Conservation (phyloP, 2,113 vertebrate genomes). For the Anhinga anhinga region DNA sequence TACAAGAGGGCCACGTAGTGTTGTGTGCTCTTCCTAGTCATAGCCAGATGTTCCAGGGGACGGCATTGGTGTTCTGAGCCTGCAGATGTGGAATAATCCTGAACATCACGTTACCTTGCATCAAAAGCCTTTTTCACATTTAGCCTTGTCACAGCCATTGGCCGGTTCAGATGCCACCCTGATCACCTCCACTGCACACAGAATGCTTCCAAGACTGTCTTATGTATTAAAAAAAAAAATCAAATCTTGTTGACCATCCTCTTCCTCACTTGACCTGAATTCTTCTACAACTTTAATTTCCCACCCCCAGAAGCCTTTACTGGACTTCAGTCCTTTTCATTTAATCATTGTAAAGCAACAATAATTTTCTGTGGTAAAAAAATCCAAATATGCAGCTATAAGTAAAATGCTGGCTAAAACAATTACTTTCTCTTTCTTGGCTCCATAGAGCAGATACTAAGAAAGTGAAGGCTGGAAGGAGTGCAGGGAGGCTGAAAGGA, state of each 20-base stretch:
- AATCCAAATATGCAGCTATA: neutral
- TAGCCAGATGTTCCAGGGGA: neutral
- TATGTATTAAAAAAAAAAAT: neutral
- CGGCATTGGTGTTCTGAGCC: rapidly evolving
- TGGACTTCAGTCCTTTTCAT: neutral
- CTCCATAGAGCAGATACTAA: neutral
- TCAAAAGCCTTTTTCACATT: rapidly evolving
- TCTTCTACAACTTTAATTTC: neutral
- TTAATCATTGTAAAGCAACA: neutral
- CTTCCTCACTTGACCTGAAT: neutral
- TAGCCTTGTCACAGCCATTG: neutral
- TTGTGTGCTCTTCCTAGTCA: neutral
- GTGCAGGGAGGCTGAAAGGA: neutral
- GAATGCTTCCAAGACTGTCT: neutral
- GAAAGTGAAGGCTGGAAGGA: neutral
- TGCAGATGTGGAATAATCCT: neutral
- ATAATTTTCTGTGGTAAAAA: neutral
- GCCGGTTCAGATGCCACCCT: neutral
- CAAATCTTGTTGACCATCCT: neutral
- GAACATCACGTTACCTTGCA: neutral
- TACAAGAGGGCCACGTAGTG: rapidly evolving
- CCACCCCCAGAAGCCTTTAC: neutral
- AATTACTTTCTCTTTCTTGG: neutral
- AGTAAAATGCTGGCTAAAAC: neutral
- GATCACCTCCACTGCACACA: neutral